Percentiles rank a stretch among this genome's conserved stretches.
These are phyloP conservation scores for Trissolcus basalis DNA, from an alignment of 1,140 invertebrate species.

Conservation along the genomic window DNA sequence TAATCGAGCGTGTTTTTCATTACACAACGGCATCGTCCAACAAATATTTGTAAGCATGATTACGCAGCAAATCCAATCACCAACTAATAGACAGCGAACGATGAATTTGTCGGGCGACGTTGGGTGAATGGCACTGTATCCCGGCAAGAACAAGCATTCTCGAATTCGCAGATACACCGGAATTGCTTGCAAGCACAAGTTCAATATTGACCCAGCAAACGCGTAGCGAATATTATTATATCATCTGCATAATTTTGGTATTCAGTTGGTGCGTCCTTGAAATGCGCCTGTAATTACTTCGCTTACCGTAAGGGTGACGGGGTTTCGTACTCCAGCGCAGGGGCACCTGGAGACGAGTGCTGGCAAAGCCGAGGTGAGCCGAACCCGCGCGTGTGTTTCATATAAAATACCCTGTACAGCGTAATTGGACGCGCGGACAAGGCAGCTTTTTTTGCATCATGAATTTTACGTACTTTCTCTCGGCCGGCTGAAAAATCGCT, in stretches of 20 bases:
- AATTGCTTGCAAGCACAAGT: slow-evolving; percentile 68
- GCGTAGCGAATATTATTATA: slow-evolving; percentile 74
- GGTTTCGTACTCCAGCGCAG: slow-evolving; percentile 50
- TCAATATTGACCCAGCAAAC: slow-evolving; percentile 74
- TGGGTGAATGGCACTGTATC: slow-evolving; percentile 21
- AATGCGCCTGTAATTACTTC: slow-evolving; percentile 73
- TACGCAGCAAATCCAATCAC: no score
- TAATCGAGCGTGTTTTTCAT: no score
- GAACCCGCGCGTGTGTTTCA: slow-evolving; percentile 62
- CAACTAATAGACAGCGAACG: slow-evolving; percentile 2
- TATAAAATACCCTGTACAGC: slow-evolving; percentile 67
- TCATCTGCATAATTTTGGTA: slow-evolving; percentile 74
- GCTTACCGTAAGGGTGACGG: slow-evolving; percentile 65
- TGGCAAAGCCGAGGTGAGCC: slow-evolving; percentile 47
- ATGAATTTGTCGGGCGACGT: slow-evolving; percentile 11
- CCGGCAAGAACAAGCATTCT: slow-evolving; percentile 21
- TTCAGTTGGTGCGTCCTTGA: slow-evolving; percentile 69
- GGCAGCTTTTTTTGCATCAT: slow-evolving; percentile 43
- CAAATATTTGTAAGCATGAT: no score
- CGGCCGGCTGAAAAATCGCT: slow-evolving; percentile 34
- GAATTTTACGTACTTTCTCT: slow-evolving; percentile 39
- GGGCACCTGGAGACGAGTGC: slow-evolving; percentile 44
- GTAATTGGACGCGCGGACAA: slow-evolving; percentile 64
- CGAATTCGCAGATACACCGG: slow-evolving; percentile 50
- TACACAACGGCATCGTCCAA: no score